These are phyloP conservation scores for Onthophagus taurus DNA, from an alignment of 1,140 invertebrate species.

Conservation along the genomic window DNA sequence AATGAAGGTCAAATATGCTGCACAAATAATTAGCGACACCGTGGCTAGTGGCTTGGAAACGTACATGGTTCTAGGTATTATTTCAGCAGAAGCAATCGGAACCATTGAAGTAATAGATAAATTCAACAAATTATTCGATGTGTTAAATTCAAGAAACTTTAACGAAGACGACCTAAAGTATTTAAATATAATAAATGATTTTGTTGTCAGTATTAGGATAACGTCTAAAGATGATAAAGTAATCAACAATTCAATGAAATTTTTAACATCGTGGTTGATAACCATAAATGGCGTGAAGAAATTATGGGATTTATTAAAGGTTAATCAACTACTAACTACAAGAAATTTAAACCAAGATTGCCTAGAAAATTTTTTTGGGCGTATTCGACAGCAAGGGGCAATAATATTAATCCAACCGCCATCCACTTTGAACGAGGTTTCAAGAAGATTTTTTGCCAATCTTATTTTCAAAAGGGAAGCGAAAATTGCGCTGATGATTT, in stretches of 20 bases:
- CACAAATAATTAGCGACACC: conserved; percentile 26
- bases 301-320: conserved; percentile 12
- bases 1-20: conserved; percentile 29
- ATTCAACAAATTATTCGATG: conserved; percentile 8
- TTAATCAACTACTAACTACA: conserved; percentile 10
- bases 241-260: background rate
- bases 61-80: conserved; percentile 4
- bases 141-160: conserved; percentile 6
- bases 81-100: background rate
- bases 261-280: background rate
- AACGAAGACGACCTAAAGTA: background rate
- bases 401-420: conserved; percentile 15
- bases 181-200: conserved; percentile 11
- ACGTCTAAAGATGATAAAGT: background rate
- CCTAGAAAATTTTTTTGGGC: conserved; percentile 20
- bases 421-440: conserved; percentile 15
- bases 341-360: conserved; percentile 18
- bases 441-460: conserved; percentile 13
- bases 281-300: conserved; percentile 6
- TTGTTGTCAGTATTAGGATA: conserved; percentile 12
- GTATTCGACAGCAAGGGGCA: conserved; percentile 12
- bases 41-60: conserved; percentile 23
- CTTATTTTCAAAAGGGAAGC: conserved; percentile 7
- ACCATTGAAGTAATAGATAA: conserved; percentile 2
- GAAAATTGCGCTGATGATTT: conserved; percentile 11